phyloP scores from a whole-genome alignment of 2,113 vertebrate genomes.

The Phaethornis superciliosus region DNA sequence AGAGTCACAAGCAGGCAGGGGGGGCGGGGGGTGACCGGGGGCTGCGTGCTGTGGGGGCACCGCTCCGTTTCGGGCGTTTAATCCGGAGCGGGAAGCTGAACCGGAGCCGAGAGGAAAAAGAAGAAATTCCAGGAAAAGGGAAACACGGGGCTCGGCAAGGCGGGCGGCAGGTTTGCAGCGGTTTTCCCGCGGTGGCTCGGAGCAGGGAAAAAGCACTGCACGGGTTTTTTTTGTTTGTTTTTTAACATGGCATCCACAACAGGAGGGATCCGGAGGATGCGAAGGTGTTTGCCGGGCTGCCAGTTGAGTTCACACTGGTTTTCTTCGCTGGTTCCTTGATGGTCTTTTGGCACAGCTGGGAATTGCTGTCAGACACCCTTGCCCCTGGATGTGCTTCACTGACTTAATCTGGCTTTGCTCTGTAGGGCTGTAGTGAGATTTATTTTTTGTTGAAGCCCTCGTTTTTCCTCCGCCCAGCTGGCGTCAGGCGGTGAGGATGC shows the following conservation, averaged over 20 bases:
- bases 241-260: constrained; percentile 30
- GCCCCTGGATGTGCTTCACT: not conserved
- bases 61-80: not conserved
- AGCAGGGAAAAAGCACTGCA: not conserved
- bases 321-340: not conserved
- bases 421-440: not conserved
- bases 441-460: not conserved
- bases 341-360: not conserved
- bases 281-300: not conserved
- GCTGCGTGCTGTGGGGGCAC: not conserved
- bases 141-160: not conserved
- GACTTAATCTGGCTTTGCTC: not conserved
- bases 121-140: not conserved
- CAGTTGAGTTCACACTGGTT: not conserved
- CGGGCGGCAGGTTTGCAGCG: not conserved
- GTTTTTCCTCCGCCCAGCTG: constrained; percentile 18
- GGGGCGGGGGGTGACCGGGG: not conserved
- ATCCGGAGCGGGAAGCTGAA: not conserved
- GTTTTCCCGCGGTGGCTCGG: not conserved
- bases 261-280: not conserved
- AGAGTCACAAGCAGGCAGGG: not conserved
- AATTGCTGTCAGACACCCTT: not conserved
- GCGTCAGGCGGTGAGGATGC: not conserved
- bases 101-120: not conserved
- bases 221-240: not conserved